phyloP scores from a whole-genome alignment of 2,888 invertebrate species.

The Tetragonula carbonaria region DNA sequence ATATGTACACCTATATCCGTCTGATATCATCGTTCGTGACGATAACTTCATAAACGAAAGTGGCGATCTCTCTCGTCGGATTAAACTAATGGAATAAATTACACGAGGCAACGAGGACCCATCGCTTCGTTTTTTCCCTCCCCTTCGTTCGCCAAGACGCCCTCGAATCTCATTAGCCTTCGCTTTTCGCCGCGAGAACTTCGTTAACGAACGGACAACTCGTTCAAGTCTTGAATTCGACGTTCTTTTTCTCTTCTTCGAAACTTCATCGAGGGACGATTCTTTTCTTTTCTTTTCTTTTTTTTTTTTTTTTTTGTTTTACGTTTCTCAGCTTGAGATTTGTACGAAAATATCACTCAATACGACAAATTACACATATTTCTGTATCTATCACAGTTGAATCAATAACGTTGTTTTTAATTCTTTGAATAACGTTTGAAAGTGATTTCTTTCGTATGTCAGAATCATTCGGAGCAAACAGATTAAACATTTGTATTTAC shows the following conservation, averaged over 20 bases:
- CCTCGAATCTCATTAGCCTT: slow-evolving; percentile 32
- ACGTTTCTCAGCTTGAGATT: too few species aligned
- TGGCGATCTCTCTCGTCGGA: slow-evolving; percentile 24
- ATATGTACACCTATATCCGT: neutral
- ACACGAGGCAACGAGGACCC: neutral
- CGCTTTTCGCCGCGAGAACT: slow-evolving; percentile 18
- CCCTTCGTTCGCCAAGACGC: neutral
- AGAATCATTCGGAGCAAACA: too few species aligned
- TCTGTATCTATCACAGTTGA: too few species aligned
- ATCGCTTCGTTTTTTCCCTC: neutral
- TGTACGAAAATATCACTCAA: too few species aligned
- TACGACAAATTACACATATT: too few species aligned
- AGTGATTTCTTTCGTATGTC: too few species aligned
- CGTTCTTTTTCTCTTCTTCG: neutral
- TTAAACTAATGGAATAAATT: slow-evolving; percentile 55
- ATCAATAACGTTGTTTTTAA: too few species aligned
- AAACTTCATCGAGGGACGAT: neutral
- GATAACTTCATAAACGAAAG: slow-evolving; percentile 37
- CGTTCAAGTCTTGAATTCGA: neutral
- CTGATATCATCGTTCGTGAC: slow-evolving; percentile 19
- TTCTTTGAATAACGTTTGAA: too few species aligned
- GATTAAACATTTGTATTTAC: too few species aligned
- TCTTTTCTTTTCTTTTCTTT: neutral
- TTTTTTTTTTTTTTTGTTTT: too few species aligned
- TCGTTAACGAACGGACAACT: slow-evolving; percentile 15